Evolutionary conservation across 2,113 vertebrate species (phyloP).

Genomic region (Centropus unirufus): DNA sequence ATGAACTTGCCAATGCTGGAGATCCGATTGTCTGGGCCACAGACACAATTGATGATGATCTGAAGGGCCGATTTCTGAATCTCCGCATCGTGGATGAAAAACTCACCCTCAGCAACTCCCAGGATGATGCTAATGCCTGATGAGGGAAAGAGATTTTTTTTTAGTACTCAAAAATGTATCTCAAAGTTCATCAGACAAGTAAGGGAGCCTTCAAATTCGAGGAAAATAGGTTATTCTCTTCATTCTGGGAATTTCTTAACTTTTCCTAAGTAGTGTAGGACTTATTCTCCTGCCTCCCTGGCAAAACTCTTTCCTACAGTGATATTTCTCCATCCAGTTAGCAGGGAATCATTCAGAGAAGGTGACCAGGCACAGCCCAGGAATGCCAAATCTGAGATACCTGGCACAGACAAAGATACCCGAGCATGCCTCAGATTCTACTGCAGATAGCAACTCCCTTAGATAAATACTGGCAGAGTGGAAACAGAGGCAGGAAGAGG

Average conservation of each 20-base stretch:
- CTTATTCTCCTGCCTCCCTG: background rate
- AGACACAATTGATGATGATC: constrained; percentile 97
- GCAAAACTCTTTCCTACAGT: background rate
- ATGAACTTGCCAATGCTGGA: constrained; percentile 97
- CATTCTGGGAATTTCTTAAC: background rate
- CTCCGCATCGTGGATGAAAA: constrained; percentile 97
- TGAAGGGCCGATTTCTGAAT: constrained; percentile 99
- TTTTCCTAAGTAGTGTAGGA: background rate
- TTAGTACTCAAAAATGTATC: background rate
- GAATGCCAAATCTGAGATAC: background rate
- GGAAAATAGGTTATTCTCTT: background rate
- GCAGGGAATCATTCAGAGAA: background rate
- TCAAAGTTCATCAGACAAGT: background rate
- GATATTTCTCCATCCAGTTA: background rate
- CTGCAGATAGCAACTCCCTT: background rate
- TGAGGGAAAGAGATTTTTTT: background rate
- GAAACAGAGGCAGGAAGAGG: background rate
- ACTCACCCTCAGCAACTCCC: constrained; percentile 95
- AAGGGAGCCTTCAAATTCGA: background rate
- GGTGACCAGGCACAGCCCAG: background rate
- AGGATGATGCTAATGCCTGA: constrained; percentile 97
- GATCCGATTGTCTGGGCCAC: constrained; percentile 94
- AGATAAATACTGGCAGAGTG: background rate
- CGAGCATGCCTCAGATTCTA: background rate
- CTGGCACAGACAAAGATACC: background rate